Conservation (phyloP, 2,797 vertebrate species). For the Danio kyathit region DNA sequence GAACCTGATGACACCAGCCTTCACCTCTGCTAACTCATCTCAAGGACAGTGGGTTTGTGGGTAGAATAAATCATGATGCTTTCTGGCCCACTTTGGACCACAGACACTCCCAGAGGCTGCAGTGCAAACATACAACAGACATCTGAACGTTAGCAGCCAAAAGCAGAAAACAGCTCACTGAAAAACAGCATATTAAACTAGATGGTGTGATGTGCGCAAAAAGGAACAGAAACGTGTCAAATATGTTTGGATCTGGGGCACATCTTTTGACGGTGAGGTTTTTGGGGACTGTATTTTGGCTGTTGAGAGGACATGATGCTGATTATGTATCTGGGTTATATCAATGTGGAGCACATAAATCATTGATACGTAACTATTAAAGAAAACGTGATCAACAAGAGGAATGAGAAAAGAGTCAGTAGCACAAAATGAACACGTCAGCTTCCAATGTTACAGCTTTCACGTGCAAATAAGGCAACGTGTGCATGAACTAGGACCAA, state of each 20-base stretch:
- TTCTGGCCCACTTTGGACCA: slow-evolving; percentile 32
- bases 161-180: background rate
- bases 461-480: slow-evolving; percentile 37
- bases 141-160: background rate
- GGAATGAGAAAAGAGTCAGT: slow-evolving; percentile 34
- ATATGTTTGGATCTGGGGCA: background rate
- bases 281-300: background rate
- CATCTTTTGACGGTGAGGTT: slow-evolving; percentile 1
- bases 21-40: slow-evolving; percentile 27
- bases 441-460: slow-evolving; percentile 33
- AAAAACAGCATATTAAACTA: background rate
- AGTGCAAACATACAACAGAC: background rate
- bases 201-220: background rate
- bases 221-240: background rate
- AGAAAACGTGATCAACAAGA: slow-evolving; percentile 25
- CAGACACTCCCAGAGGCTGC: slow-evolving; percentile 30
- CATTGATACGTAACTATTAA: slow-evolving; percentile 43
- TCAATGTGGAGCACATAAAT: slow-evolving; percentile 47
- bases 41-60: slow-evolving; percentile 42
- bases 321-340: slow-evolving; percentile 50
- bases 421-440: slow-evolving; percentile 22
- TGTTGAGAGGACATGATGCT: slow-evolving; percentile 26
- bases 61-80: slow-evolving; percentile 43
- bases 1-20: slow-evolving; percentile 10
- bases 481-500: slow-evolving; percentile 13